Evolutionary conservation across 2,113 vertebrate species (phyloP), one percentile per base, ranked within the genome.

Genomic region (Cebus imitator): DNA sequence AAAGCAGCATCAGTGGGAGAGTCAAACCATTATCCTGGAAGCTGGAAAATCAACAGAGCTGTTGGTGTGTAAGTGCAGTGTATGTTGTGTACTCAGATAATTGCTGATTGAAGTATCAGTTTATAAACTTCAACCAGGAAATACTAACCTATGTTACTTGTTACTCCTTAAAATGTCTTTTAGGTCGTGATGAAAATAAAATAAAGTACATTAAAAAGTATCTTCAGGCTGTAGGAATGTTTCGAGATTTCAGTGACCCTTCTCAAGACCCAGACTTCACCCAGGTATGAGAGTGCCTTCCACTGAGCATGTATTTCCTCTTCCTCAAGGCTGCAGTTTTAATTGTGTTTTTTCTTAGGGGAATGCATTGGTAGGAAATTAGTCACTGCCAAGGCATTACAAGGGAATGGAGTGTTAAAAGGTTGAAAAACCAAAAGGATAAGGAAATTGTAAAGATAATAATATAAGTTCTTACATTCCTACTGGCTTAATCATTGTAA

Each of bases 211-310:
- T 99, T 50, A 98, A 98, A 55, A 98, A 90, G 68, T 99, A 99
- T 95, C 99, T 99, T 86, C 99, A 99, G 97, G 98, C 99, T 73
- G 99, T 99, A 82, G 98, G 98, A 95, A 99, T 99, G 99, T 99
- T 99, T 90, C 99, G 99, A 98, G 99, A 99, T 97, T 99, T 99
- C 98, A 99, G 76, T 25, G 96, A 99, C 16, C 84, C 98, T 1
- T 98, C 98, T 12, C 99, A 99, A 98, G 99, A 99, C 98, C 99
- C 99, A 0, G 99, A 99, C 81, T 99, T 99, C 98, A 99, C 99
- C 92, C 98, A 99, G 99, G 99, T 99, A 98, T 76, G 97, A 94
- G 81, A 96, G 83, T 2, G 5, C 68, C 88, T 84, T 30, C 57
- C 21, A n/a, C 0, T 7, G 0, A 23, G 9, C 57, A 68, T 90